Evolutionary conservation across 2,888 invertebrate species (phyloP).

Genomic region (Lissonota sp.): DNA sequence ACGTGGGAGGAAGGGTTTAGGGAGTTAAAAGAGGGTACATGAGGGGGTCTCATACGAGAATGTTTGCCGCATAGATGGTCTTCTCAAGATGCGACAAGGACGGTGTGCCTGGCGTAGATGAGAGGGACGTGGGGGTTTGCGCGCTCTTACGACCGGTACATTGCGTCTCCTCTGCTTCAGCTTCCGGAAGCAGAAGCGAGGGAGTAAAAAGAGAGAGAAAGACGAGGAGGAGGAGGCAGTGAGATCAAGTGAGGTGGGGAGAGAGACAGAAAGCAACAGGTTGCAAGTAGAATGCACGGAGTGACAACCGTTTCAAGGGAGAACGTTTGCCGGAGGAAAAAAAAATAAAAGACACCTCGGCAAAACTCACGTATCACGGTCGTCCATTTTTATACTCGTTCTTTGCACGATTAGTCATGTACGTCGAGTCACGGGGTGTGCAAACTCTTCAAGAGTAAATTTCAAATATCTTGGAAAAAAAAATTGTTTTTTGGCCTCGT

Average conservation of each 20-base stretch:
- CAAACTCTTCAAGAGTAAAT: too few relatives aligned
- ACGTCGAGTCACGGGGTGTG: too few relatives aligned
- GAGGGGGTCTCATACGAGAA: slow-evolving; percentile 41
- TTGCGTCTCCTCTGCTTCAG: slow-evolving; percentile 46
- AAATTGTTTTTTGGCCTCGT: too few relatives aligned
- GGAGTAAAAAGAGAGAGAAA: slow-evolving; percentile 19
- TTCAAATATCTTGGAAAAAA: too few relatives aligned
- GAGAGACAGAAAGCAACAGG: slow-evolving; percentile 82
- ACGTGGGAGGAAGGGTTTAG: neutral
- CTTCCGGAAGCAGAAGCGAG: slow-evolving; percentile 28
- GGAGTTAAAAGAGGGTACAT: slow-evolving; percentile 20
- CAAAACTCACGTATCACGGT: too few relatives aligned
- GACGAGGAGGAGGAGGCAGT: slow-evolving; percentile 70
- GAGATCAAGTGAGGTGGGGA: slow-evolving; percentile 63
- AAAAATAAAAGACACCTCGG: too few relatives aligned
- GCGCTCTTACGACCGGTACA: slow-evolving; percentile 42
- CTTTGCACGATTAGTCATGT: too few relatives aligned
- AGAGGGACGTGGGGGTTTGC: neutral
- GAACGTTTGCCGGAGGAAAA: slow-evolving; percentile 61
- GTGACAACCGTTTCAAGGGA: slow-evolving; percentile 75
- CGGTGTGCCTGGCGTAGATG: neutral
- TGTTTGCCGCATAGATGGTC: slow-evolving; percentile 7
- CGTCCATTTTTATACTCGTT: too few relatives aligned
- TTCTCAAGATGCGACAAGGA: slow-evolving; percentile 26
- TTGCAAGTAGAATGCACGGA: slow-evolving; percentile 81